Percentiles rank a stretch among this genome's conserved stretches.
Evolutionary conservation across 2,888 invertebrate genomes (phyloP).

Genomic region (Micoletzkya japonica): DNA sequence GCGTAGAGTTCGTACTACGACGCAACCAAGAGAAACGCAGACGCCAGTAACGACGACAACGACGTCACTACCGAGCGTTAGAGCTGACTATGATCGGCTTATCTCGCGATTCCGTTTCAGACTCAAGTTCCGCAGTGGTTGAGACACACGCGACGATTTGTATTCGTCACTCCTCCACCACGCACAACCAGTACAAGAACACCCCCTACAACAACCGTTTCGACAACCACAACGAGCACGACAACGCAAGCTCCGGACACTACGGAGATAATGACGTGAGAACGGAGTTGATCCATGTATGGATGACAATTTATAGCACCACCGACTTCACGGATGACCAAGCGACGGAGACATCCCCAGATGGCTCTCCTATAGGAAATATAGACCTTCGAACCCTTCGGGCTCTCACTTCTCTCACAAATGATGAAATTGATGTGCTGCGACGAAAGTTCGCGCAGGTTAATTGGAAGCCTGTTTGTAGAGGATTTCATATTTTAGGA

Average conservation of each 20-base stretch:
- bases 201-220: neutral
- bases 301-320: too few relatives aligned
- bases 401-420: conserved; percentile 15
- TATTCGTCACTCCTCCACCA: neutral
- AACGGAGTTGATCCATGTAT: too few relatives aligned
- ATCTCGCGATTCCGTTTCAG: neutral
- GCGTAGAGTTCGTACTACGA: neutral
- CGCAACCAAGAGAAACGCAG: too few relatives aligned
- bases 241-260: neutral
- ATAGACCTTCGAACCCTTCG: conserved; percentile 20
- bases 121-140: neutral
- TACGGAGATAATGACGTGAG: neutral
- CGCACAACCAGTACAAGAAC: neutral
- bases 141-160: neutral
- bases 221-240: conserved; percentile 7
- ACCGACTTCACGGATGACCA: too few relatives aligned
- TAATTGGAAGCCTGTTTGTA: too few relatives aligned
- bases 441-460: conserved; percentile 17
- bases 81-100: neutral
- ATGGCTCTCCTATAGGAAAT: neutral
- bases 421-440: conserved; percentile 11
- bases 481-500: too few relatives aligned
- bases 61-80: too few relatives aligned
- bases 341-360: too few relatives aligned
- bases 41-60: too few relatives aligned